Conservation (phyloP, 2,797 vertebrate genomes). For the Lepilemur septentrionalis region DNA sequence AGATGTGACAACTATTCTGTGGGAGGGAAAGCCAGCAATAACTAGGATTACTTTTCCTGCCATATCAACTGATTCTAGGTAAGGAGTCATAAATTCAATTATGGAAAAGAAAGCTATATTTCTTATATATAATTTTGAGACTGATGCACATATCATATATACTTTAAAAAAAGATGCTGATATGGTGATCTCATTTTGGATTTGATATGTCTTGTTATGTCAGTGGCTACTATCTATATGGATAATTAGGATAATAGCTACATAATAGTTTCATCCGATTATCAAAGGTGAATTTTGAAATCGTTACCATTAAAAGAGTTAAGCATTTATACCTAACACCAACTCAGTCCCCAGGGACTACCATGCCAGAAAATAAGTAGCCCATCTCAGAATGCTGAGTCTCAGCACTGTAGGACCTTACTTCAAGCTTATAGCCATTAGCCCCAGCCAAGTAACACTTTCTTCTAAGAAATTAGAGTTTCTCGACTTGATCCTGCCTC, state of each 20-base stretch:
- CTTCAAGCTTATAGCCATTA: background rate
- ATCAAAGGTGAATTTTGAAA: background rate
- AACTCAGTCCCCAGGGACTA: background rate
- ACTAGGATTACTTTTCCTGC: background rate
- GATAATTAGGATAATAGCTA: background rate
- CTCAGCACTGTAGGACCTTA: background rate
- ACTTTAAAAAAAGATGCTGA: background rate
- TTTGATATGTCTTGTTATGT: background rate
- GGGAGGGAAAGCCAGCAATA: background rate
- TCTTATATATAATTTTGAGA: background rate
- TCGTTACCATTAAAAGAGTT: background rate
- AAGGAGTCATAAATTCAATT: background rate
- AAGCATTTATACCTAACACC: background rate
- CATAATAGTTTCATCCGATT: background rate
- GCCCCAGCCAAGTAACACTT: background rate
- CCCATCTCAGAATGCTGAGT: background rate
- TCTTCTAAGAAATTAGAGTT: background rate
- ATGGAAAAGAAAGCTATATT: background rate
- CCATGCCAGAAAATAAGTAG: background rate
- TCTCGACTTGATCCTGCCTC: background rate
- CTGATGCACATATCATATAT: background rate
- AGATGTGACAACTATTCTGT: background rate
- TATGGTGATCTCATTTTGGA: background rate
- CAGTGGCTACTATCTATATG: background rate
- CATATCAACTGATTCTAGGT: background rate